phyloP scores from a whole-genome alignment of 2,888 invertebrate species.

The Hetaerina titia region DNA sequence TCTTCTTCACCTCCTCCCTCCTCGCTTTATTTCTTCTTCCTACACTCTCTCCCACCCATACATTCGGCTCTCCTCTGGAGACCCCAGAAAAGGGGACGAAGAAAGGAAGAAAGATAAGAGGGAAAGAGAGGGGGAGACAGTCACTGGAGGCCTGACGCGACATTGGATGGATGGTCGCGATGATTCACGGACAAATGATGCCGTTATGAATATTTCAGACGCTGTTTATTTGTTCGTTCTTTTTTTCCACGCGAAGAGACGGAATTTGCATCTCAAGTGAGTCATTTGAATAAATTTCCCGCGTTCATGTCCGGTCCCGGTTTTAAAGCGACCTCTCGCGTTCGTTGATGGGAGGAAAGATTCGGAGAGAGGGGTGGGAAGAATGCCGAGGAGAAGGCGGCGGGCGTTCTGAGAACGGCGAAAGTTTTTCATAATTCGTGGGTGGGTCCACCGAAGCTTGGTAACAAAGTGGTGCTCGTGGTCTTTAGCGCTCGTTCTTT shows the following conservation, averaged over 20 bases:
- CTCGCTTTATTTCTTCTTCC: too few species aligned
- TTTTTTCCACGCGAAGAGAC: background rate
- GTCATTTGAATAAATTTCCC: slow-evolving; percentile 56
- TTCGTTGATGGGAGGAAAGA: background rate
- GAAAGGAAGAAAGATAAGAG: background rate
- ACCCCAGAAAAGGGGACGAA: background rate
- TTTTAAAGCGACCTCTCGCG: background rate
- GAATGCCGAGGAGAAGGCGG: background rate
- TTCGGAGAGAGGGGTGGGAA: background rate
- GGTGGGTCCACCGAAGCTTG: background rate
- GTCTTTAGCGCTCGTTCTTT: slow-evolving; percentile 1
- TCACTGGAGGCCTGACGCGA: background rate
- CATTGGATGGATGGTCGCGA: background rate
- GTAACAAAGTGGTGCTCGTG: background rate
- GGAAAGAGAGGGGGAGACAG: background rate
- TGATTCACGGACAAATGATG: slow-evolving; percentile 41
- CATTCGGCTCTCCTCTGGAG: background rate
- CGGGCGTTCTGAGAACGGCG: background rate
- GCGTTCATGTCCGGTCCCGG: background rate
- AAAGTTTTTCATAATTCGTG: slow-evolving; percentile 9
- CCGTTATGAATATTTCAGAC: slow-evolving; percentile 47
- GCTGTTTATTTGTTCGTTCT: background rate
- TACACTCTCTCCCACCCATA: background rate
- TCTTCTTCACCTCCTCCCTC: too few species aligned
- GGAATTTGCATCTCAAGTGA: slow-evolving; percentile 53